Evolutionary conservation across 2,113 vertebrate species (phyloP), one percentile per base, ranked within the genome.

Genomic region (Megaceryle maxima): DNA sequence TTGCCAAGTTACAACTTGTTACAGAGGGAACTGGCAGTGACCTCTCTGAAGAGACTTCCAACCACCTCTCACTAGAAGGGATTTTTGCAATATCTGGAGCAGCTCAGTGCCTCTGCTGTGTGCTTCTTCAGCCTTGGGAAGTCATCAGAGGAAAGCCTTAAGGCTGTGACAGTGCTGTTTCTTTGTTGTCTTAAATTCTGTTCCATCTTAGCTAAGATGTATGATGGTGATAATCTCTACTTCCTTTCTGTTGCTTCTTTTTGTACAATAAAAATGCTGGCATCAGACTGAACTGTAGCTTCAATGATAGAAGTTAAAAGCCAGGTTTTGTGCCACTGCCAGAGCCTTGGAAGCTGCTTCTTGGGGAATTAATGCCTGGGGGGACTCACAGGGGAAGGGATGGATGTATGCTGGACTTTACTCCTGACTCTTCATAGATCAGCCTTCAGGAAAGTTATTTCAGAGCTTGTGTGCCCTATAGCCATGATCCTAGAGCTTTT

Each of bases 391-490:
- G 2, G 48, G 8, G 46, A 1, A 1, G 63, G 7, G 17, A 19
- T 1, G 2, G 21, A 15, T 1, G 0, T 3, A 4, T 16, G 25
- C 20, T 37, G 57, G 33, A n/a, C 11, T 37, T 81, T 25, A 20
- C 28, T 83, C 8, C n/a, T 59, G 26, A 4, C 39, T 76, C 8
- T 53, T 66, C 41, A 16, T 2, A n/a, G 14, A 11, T 62, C n/a
- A 31, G 10, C 8, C 41, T 5, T 74, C 2, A 1, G 35, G 17
- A 12, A 60, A 29, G 26, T 39, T 29, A 33, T 63, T 72, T 56
- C 5, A 37, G 53, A 51, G 43, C 9, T 59, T 67, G 19, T n/a
- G 26, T 76, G n/a, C 31, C 44, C 16, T 33, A 19, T 10, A 79
- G 44, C 53, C 7, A 0, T 5, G 26, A 55, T 39, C 22, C 20